Evolutionary conservation across 2,797 vertebrate genomes (phyloP).

Genomic region (Pempheris klunzingeri): DNA sequence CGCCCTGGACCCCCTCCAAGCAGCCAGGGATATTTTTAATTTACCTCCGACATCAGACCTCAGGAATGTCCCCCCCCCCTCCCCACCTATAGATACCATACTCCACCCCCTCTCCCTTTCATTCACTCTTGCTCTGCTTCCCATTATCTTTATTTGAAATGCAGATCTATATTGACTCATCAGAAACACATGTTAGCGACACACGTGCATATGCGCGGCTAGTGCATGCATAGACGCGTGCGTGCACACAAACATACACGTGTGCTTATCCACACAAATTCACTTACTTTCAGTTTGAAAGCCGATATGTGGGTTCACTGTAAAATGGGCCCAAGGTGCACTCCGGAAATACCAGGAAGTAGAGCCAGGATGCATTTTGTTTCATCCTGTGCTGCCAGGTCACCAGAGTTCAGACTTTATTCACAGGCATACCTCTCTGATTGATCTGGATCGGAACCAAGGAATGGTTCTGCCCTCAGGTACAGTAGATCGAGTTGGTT

Average conservation of each 20-base stretch:
- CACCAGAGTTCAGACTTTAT: constrained; percentile 74
- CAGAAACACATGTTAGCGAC: constrained; percentile 92
- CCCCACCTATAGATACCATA: constrained; percentile 87
- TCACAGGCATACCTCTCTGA: constrained; percentile 70
- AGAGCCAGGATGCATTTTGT: constrained; percentile 74
- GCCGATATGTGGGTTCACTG: constrained; percentile 72
- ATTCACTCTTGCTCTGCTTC: constrained; percentile 91
- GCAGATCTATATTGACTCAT: constrained; percentile 96
- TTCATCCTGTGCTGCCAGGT: constrained; percentile 75
- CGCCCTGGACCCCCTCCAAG: constrained; percentile 75
- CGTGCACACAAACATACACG: constrained; percentile 29
- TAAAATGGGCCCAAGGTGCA: constrained; percentile 80
- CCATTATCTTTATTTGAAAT: constrained; percentile 98
- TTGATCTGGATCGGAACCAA: constrained; percentile 73
- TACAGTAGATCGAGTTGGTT: constrained; percentile 54
- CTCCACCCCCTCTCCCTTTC: constrained; percentile 65
- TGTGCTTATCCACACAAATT: constrained; percentile 59
- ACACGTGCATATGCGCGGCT: constrained; percentile 50
- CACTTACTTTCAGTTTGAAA: constrained; percentile 74
- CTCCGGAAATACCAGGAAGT: constrained; percentile 81
- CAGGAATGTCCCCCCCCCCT: constrained; percentile 72
- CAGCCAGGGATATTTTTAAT: constrained; percentile 82
- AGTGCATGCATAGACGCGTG: constrained; percentile 12
- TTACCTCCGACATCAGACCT: constrained; percentile 81
- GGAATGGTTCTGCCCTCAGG: constrained; percentile 58